Base-by-base conservation (phyloP, 2,888 invertebrate genomes). In the Macaria notata region DNA sequence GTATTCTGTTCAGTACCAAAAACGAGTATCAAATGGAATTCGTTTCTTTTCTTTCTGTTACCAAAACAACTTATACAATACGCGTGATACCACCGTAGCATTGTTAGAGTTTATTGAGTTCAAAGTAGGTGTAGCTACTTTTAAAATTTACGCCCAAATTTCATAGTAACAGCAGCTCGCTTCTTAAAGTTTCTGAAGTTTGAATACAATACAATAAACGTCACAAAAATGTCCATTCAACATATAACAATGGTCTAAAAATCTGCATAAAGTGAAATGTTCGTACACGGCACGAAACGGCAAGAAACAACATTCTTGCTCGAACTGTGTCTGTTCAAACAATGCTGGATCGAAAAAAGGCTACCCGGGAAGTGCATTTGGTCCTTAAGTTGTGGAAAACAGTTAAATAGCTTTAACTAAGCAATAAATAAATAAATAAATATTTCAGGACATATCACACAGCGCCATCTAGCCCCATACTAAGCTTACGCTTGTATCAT, bases 311-410 rank as follows among this genome's bases (percentile, higher is more conserved):
- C 52, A 56, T 62, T 62, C 65, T 61, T 62, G 51, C 41, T 4
- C 47, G 39, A 59, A 56, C 54, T 60, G 57, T 60, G 46, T 60
- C 54, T 52, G 50, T 58, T 56, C 60, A 61, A 61, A 62, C 62
- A 64, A 49, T 47, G 58, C 48, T 51, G 56, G 43, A 52, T 56
- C 58, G 61, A 59, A 63, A 69, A 64, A 65, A 64, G 51, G 56
- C 61, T 64, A 67, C 63, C 54, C 54, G 63, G 59, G 58, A 68
- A 68, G 62, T 68, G 63, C 65, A 66, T 66, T 69, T 63, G 59
- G 62, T 64, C 52, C 60, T 54, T 3, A 19, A 4, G 0, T 39
- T 30, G 46, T 44, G 38, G 0, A 50, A 3, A 3, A 31, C 59
- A 59, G 59, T 54, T 38, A n/a, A 31, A 36, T 31, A 53, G 1